Evolutionary conservation across 2,113 vertebrate genomes (phyloP), one percentile per base, ranked within the genome.

Genomic region (Clupea harengus): DNA sequence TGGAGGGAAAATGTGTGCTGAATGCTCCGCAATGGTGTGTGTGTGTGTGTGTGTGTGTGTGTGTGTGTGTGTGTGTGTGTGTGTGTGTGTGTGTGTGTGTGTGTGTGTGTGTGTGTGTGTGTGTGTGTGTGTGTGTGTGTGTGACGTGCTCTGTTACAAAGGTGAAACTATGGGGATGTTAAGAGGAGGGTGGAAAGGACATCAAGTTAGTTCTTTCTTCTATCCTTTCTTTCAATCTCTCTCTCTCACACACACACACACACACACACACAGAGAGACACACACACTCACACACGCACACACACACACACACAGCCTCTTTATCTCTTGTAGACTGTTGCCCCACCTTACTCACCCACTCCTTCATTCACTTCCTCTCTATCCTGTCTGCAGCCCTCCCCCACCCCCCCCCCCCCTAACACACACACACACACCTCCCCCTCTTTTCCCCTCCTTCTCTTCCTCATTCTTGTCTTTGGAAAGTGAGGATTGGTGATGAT

Each of bases 31-130:
- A 15, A 3, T 39, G 32, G 72, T 39, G 28, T 78, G 72, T 78
- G 72, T 78, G 28, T 72, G 64, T 84, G 89, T 87, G 90, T 11
- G 39, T 60, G 89, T 72, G 64, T 25, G n/a, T n/a, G 64, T 28
- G 67, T 75, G 25, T 75, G 25, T 75, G 67, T 32, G 57, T 64
- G 57, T 64, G 57, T 64, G 20, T 64, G 57, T 64, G 3, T 64
- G 57, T 64, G 57, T 64, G 60, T 22, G 22, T 64, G 22, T n/a
- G 28, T 72, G 64, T 84, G 89, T 87, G 90, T 11, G 39, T 60
- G 89, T 72, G 64, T 25, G n/a, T n/a, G 64, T 28, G 67, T 75
- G 25, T 75, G 25, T 75, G 67, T 32, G 57, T 64, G 57, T 64
- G 57, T 64, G 20, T 64, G 57, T 64, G 3, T 64, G 57, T 64